Evolutionary conservation across 1,140 invertebrate species (phyloP), one percentile per base, ranked within the genome.

Genomic region (Araneus ventricosus): DNA sequence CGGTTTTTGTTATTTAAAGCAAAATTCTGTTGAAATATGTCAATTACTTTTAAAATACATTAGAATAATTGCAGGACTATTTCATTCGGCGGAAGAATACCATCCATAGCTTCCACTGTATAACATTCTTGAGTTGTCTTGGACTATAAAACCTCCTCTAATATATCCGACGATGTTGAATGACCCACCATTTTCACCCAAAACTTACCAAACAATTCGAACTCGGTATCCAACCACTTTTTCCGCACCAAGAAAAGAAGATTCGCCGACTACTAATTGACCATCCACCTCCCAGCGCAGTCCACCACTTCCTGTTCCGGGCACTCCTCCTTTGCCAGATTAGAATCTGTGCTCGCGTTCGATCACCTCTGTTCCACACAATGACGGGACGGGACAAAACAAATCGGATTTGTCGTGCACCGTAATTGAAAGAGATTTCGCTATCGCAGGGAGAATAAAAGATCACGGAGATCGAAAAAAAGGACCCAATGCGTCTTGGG

Each of bases 311-410:
- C 70, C 70, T 30, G 70, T 37, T 75, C 17, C 27, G 30, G 30
- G 3, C 30, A 34, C 30, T 75, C 70, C 70, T 20, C 34, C n/a
- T n/a, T n/a, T 34, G 70, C 17, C 3, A 75, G 70, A 75, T 75
- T 63, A 37, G 27, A 30, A 75, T 75, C 70, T 75, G 70, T 75
- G 70, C 30, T 34, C 30, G 70, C 70, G 70, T 75, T 75, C 70
- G 70, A 75, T 75, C 70, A 75, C 70, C 70, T 30, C 70, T 34
- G 30, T 27, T 34, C 34, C 70, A 75, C 67, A 30, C 70, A 75
- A 20, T 37, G 70, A 37, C 37, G 70, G 70, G 70, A 75, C 27
- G 20, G 17, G 30, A 63, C 24, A 52, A 52, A 67, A 67, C 8
- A 37, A 75, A 37, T 75, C 70, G 70, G 70, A 75, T 75, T 37